Evolutionary conservation across 2,797 vertebrate genomes (phyloP).

Genomic region (Diglossa cyanea): DNA sequence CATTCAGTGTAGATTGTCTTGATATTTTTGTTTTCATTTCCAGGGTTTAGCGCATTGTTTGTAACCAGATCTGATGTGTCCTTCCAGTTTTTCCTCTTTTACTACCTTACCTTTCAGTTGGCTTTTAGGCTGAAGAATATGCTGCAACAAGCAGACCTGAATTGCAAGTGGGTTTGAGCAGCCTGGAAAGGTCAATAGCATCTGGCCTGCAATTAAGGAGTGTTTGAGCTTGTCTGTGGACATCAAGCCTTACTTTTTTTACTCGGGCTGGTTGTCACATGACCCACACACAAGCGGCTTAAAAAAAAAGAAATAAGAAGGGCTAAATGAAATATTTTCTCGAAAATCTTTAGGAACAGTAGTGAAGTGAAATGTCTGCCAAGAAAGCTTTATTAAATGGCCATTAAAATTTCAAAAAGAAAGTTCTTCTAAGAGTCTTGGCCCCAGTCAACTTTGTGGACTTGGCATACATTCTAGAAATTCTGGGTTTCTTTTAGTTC

Average conservation of each 20-base stretch:
- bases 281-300: not conserved
- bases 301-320: not conserved
- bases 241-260: not conserved
- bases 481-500: not conserved
- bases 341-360: not conserved
- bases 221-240: not conserved
- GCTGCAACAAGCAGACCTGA: not conserved
- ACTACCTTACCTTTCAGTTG: not conserved
- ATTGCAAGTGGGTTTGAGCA: not conserved
- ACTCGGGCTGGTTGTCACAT: not conserved
- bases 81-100: not conserved
- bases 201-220: not conserved
- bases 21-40: not conserved
- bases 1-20: not conserved
- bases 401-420: not conserved
- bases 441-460: not conserved
- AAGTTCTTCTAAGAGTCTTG: constrained; percentile 1
- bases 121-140: not conserved
- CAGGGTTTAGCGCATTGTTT: not conserved
- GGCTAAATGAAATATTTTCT: not conserved
- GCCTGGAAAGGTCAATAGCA: not conserved
- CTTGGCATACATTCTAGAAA: constrained; percentile 26
- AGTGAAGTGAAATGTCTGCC: constrained; percentile 3
- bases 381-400: constrained; percentile 46
- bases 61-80: not conserved